A percentile compares a stretch with the other conserved stretches of the same genome.
These are phyloP conservation scores for Drosophila putrida DNA, from an alignment of 2,888 invertebrate genomes.

Conservation along the genomic window DNA sequence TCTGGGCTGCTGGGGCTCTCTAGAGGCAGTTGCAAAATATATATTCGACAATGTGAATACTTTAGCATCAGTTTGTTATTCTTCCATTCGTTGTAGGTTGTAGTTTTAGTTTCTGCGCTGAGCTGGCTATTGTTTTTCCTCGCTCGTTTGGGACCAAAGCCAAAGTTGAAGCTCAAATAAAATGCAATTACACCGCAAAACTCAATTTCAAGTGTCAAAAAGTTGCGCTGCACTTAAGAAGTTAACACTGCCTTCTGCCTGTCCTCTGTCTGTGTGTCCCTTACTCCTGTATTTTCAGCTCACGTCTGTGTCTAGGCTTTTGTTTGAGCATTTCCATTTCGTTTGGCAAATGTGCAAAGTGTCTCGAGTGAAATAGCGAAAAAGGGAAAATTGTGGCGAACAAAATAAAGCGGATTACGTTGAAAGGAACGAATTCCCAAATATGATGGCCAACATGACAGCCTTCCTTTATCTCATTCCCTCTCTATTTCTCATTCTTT, in stretches of 20 bases:
- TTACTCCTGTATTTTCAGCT: not conserved
- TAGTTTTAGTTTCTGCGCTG: slow-evolving; percentile 7
- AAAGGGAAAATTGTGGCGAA: slow-evolving; percentile 46
- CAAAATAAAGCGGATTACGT: slow-evolving; percentile 70
- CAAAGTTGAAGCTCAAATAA: slow-evolving; percentile 70
- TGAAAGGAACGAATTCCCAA: slow-evolving; percentile 32
- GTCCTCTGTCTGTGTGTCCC: not conserved
- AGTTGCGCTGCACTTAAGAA: slow-evolving; percentile 81
- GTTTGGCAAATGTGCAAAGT: slow-evolving; percentile 49
- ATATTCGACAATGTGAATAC: slow-evolving; percentile 19
- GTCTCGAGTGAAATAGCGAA: slow-evolving; percentile 37
- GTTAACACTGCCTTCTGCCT: slow-evolving; percentile 42
- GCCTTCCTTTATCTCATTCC: not conserved
- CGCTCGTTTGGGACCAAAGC: slow-evolving; percentile 22
- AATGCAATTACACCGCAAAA: slow-evolving; percentile 82
- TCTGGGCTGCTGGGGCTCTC: slow-evolving; percentile 10
- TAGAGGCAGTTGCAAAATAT: slow-evolving; percentile 3
- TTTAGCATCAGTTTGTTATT: slow-evolving; percentile 8
- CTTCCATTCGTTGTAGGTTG: slow-evolving; percentile 9
- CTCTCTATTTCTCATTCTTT: not conserved
- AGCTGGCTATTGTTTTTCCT: slow-evolving; percentile 55
- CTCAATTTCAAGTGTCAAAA: slow-evolving; percentile 81
- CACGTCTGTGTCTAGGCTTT: slow-evolving; percentile 11
- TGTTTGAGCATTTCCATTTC: slow-evolving; percentile 47
- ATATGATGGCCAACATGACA: slow-evolving; percentile 52